phyloP scores from a whole-genome alignment of 2,113 vertebrate species.

The Eidolon helvum region DNA sequence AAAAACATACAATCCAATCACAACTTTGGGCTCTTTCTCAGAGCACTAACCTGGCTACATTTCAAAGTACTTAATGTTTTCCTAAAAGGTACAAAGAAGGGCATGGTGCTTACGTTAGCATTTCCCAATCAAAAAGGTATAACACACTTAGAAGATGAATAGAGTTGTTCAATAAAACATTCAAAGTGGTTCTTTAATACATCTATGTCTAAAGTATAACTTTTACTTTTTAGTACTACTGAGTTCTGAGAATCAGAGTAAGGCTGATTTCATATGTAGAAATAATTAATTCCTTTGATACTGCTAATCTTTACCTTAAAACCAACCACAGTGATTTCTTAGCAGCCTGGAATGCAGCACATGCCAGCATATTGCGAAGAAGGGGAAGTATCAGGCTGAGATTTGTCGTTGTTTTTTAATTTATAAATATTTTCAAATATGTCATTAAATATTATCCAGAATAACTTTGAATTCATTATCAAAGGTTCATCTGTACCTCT shows the following conservation, averaged over 20 bases:
- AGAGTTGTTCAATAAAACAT: neutral
- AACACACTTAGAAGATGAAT: neutral
- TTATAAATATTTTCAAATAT: neutral
- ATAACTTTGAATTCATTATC: neutral
- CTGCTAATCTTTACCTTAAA: slow-evolving; percentile 37
- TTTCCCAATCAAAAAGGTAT: slow-evolving; percentile 39
- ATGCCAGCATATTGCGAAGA: neutral
- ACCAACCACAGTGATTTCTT: neutral
- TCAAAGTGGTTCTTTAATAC: neutral
- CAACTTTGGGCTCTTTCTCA: neutral
- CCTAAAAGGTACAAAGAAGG: neutral
- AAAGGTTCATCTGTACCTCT: neutral
- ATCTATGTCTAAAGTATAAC: neutral
- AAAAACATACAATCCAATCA: neutral
- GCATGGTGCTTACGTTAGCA: neutral
- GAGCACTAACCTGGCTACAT: neutral
- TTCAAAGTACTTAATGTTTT: slow-evolving; percentile 37
- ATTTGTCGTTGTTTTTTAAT: neutral
- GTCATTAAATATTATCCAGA: slow-evolving; percentile 17
- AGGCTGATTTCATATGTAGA: slow-evolving; percentile 9
- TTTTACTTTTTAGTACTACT: slow-evolving; percentile 41
- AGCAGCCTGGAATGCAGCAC: neutral
- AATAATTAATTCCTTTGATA: neutral
- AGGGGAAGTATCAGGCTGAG: neutral
- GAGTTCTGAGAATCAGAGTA: neutral